Evolutionary conservation across 2,888 invertebrate genomes (phyloP), one percentile per base, ranked within the genome.

Genomic region (Eupithecia vulgata): DNA sequence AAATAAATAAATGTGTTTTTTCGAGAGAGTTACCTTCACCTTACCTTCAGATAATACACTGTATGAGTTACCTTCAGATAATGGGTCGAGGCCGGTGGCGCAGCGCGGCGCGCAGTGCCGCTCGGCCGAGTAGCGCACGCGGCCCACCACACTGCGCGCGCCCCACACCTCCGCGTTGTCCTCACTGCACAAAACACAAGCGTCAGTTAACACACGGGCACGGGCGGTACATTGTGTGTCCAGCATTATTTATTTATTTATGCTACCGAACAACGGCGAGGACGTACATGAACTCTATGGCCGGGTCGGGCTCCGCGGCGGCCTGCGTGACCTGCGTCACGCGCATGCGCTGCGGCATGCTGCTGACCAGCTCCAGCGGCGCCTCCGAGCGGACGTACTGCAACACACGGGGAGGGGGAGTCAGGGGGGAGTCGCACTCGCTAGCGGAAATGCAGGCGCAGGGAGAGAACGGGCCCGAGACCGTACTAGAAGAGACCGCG

Each of bases 311-410:
- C 17, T 34, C 30, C 37, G 8, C 52, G 52, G 21, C n/a, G 52
- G 61, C 96, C 48, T 94, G 93, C 12, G 96, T 95, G 74, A 96
- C 91, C 78, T 96, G 95, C 79, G 95, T 89, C 61, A 97, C 96
- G 79, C 96, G 96, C 97, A 99, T 97, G 68, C 96, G 95, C 83
- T 97, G 96, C 79, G 96, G 93, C 93, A 98, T 98, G 7, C 96
- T 96, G 82, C 97, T 98, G 5, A 1, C 1, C 37, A 98, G 95
- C 85, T 96, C 96, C 75, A 99, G 93, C 81, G 97, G 96, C 82
- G 97, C 97, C 78, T 97, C 84, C 68, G 94, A 78, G 80, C 82
- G 77, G 78, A 85, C 86, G 85, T 87, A 90, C 89, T 89, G 86
- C 67, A 71, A 70, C 73, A 59, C 35, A 73, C 45, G 45, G 45